Percentiles rank a stretch among this genome's conserved stretches.
Evolutionary conservation across 2,113 vertebrate species (phyloP).

Genomic region (Ariopsis seemanni): DNA sequence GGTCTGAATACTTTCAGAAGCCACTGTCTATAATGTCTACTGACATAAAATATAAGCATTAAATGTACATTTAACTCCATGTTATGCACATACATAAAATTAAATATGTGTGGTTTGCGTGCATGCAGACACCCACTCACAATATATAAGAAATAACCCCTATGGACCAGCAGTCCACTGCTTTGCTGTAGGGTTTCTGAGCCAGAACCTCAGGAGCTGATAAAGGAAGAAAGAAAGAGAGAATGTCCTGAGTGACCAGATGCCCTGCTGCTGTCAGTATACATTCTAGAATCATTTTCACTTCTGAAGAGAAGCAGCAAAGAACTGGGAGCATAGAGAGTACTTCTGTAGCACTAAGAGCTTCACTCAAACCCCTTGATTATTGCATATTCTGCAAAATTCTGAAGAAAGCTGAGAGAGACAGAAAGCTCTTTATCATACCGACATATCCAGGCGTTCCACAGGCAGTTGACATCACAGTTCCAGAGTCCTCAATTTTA

Average conservation of each 20-base stretch:
- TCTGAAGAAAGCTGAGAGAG: slow-evolving; percentile 44
- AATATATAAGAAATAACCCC: slow-evolving; percentile 97
- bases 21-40: not conserved
- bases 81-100: slow-evolving; percentile 1
- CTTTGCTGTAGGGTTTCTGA: slow-evolving; percentile 98
- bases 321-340: slow-evolving; percentile 52
- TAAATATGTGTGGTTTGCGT: not conserved
- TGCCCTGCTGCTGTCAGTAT: slow-evolving; percentile 18
- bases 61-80: not conserved
- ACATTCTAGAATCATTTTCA: slow-evolving; percentile 55
- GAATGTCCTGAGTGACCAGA: not conserved
- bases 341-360: slow-evolving; percentile 64
- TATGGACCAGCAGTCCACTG: slow-evolving; percentile 98
- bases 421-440: slow-evolving; percentile 59
- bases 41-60: not conserved
- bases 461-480: slow-evolving; percentile 82
- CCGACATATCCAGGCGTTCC: slow-evolving; percentile 86
- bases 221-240: slow-evolving; percentile 22
- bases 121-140: slow-evolving; percentile 73
- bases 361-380: slow-evolving; percentile 55
- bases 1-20: not conserved
- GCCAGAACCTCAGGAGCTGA: slow-evolving; percentile 94
- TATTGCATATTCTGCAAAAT: slow-evolving; percentile 6
- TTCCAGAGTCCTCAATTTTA: slow-evolving; percentile 81
- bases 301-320: slow-evolving; percentile 53